These are phyloP conservation scores for Albula goreensis DNA, from an alignment of 2,113 vertebrate species.

Conservation along the genomic window DNA sequence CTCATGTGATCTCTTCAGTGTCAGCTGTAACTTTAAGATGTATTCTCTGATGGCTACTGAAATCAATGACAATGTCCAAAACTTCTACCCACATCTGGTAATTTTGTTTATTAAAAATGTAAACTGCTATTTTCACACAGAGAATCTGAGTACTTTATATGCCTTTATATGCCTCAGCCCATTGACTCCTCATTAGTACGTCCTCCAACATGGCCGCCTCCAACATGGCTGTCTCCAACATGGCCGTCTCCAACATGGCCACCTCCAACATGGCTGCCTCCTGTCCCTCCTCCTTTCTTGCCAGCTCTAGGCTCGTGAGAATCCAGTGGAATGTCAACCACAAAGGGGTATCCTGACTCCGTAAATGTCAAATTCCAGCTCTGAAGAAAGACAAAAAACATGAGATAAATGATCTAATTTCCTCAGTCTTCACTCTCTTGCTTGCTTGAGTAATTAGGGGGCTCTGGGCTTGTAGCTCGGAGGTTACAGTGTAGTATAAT, in stretches of 20 bases:
- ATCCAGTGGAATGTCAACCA: neutral
- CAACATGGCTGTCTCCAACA: too few relatives aligned
- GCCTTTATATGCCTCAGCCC: neutral
- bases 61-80: neutral
- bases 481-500: too few relatives aligned
- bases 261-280: neutral
- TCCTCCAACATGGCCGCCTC: too few relatives aligned
- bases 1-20: neutral
- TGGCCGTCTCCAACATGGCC: too few relatives aligned
- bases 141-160: too few relatives aligned
- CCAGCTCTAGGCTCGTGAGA: neutral
- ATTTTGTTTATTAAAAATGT: neutral
- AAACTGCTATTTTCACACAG: neutral
- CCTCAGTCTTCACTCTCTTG: too few relatives aligned
- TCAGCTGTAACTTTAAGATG: neutral
- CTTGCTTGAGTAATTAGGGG: too few relatives aligned
- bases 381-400: neutral
- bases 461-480: too few relatives aligned
- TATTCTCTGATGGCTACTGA: neutral
- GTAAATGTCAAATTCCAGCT: constrained; percentile 1
- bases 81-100: neutral
- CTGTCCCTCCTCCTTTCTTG: neutral
- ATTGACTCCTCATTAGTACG: neutral
- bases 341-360: neutral
- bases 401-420: neutral